Conservation (phyloP, 2,113 vertebrate species). For the Himantopus leucocephalus region DNA sequence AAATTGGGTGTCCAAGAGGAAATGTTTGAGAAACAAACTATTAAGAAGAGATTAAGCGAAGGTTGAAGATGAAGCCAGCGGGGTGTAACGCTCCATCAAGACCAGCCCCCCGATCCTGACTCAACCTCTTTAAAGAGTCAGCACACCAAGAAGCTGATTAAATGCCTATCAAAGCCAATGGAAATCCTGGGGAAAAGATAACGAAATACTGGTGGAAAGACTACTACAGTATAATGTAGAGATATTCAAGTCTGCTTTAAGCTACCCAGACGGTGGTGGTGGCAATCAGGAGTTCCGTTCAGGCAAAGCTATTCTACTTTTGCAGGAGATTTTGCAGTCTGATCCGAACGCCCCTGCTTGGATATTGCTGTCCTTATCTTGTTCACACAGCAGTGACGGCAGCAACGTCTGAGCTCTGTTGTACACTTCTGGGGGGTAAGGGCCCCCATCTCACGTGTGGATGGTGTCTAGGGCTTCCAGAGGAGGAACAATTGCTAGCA, state of each 20-base stretch:
- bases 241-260: background rate
- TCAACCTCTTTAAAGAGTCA: background rate
- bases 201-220: background rate
- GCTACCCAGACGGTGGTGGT: rapidly evolving
- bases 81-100: background rate
- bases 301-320: background rate
- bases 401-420: background rate
- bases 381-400: background rate
- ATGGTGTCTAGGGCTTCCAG: background rate
- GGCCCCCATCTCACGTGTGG: rapidly evolving
- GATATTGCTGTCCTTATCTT: background rate
- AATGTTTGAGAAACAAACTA: background rate
- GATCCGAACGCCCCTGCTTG: background rate
- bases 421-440: background rate
- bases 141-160: background rate
- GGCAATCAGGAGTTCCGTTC: background rate
- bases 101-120: background rate
- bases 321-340: background rate
- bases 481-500: background rate
- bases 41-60: background rate
- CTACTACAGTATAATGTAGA: background rate
- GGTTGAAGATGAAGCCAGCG: background rate
- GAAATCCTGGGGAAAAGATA: background rate
- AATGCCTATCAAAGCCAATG: background rate
- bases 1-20: background rate